These are phyloP conservation scores for Eretmochelys imbricata DNA, from an alignment of 2,113 vertebrate genomes.

Conservation along the genomic window DNA sequence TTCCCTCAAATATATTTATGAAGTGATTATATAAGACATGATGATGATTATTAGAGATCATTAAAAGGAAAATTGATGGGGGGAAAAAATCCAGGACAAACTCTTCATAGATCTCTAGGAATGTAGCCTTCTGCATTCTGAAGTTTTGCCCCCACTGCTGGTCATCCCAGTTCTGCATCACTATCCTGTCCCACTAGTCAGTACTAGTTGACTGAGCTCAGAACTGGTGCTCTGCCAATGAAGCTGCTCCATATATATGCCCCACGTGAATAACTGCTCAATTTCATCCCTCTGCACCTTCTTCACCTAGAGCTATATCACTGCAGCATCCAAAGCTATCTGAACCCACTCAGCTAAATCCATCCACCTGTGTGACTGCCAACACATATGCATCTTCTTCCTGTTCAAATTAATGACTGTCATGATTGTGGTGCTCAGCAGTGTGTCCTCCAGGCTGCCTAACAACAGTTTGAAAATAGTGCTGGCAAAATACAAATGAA, in stretches of 20 bases:
- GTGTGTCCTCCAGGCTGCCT: not conserved
- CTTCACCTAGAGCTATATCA: not conserved
- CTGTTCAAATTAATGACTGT: not conserved
- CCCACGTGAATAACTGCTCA: not conserved
- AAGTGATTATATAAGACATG: too few relatives aligned
- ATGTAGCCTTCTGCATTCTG: too few relatives aligned
- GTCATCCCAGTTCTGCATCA: not conserved
- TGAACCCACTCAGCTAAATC: not conserved
- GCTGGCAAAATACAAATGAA: not conserved
- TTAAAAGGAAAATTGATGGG: too few relatives aligned
- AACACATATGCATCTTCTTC: not conserved
- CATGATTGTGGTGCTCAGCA: not conserved
- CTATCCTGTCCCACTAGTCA: not conserved
- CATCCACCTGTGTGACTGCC: not conserved
- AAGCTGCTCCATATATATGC: not conserved
- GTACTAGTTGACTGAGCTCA: not conserved
- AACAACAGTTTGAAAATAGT: not conserved
- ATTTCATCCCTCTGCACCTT: not conserved
- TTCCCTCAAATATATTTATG: too few relatives aligned
- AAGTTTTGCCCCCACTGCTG: too few relatives aligned
- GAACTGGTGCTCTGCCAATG: not conserved
- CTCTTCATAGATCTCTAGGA: too few relatives aligned
- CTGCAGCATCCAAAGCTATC: not conserved
- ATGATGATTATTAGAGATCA: too few relatives aligned
- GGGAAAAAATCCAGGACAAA: too few relatives aligned